Percentiles rank a stretch among this genome's conserved stretches.
Evolutionary conservation across 1,140 invertebrate species (phyloP).

Genomic region (Gonioctena quinquepunctata): DNA sequence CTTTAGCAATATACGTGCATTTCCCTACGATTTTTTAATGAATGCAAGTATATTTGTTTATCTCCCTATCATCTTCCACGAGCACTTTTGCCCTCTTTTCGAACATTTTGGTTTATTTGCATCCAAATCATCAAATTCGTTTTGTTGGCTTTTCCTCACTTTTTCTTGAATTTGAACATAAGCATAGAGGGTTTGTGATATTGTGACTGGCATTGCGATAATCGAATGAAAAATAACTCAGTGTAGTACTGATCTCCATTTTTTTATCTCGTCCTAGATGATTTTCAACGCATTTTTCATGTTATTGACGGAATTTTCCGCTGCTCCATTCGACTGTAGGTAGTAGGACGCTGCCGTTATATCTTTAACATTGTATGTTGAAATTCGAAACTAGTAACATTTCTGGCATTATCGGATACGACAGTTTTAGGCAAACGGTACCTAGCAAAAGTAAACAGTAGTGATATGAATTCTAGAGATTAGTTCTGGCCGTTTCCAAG

Average conservation of each 20-base stretch:
- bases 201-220: constrained; percentile 37
- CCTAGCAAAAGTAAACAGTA: constrained; percentile 12
- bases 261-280: constrained; percentile 18
- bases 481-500: not conserved
- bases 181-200: constrained; percentile 22
- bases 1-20: not conserved
- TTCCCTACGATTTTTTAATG: not conserved
- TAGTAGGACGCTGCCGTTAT: constrained; percentile 45
- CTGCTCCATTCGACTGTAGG: constrained; percentile 50
- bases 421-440: constrained; percentile 48
- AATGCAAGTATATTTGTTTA: not conserved
- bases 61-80: not conserved
- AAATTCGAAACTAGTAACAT: constrained; percentile 44
- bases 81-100: not conserved
- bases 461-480: not conserved
- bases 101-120: not conserved
- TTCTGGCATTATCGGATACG: constrained; percentile 49
- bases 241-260: constrained; percentile 2
- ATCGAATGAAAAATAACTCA: constrained; percentile 32
- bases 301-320: constrained; percentile 53
- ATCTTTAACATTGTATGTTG: constrained; percentile 45
- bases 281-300: constrained; percentile 51
- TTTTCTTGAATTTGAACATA: constrained; percentile 15
- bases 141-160: not conserved
- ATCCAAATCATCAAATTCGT: not conserved